Evolutionary conservation across 2,797 vertebrate species (phyloP).

Genomic region (Eidolon dupreanum): DNA sequence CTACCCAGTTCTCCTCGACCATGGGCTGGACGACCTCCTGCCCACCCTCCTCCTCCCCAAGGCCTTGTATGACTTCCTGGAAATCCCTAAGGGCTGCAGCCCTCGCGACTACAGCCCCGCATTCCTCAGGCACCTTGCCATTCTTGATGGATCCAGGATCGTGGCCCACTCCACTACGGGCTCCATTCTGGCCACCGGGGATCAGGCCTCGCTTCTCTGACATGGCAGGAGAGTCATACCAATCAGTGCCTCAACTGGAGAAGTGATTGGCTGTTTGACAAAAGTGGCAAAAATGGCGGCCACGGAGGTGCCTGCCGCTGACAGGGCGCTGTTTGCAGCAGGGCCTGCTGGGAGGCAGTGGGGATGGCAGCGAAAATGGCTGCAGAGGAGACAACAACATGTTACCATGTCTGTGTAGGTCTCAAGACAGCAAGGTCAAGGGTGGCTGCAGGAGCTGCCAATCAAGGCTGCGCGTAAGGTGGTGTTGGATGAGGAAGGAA

Average conservation of each 20-base stretch:
- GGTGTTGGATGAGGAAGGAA: neutral
- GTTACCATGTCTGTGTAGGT: neutral
- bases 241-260: neutral
- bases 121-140: neutral
- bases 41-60: neutral
- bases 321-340: neutral
- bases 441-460: rapidly evolving
- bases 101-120: rapidly evolving
- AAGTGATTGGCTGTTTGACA: neutral
- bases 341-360: rapidly evolving
- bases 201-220: neutral
- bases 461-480: neutral
- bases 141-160: neutral
- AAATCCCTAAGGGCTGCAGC: neutral
- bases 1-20: neutral
- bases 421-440: neutral
- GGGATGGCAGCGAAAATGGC: neutral
- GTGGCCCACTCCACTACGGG: rapidly evolving
- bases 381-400: rapidly evolving
- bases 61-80: neutral
- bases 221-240: neutral
- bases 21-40: rapidly evolving
- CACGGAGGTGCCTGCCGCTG: rapidly evolving
- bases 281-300: neutral
- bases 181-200: neutral